Conservation (phyloP, 35 echinoderm and acorn worm genomes). For the Chiridota heheva region DNA sequence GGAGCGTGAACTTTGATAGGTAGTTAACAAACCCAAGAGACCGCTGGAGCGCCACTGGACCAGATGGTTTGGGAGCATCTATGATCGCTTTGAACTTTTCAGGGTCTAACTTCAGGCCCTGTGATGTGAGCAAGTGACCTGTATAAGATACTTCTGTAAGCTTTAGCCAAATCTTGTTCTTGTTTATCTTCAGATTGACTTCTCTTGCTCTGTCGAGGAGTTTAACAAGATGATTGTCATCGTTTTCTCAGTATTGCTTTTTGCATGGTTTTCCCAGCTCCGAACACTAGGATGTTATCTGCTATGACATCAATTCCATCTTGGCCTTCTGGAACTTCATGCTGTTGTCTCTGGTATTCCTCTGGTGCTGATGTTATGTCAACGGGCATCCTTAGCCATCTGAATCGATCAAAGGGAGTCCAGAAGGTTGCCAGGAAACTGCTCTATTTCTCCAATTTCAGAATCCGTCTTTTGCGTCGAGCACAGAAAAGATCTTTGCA, state of each 20-base stretch:
- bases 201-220: conserved; percentile 19
- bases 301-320: conserved; percentile 27
- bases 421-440: conserved; percentile 48
- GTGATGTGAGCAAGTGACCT: background rate
- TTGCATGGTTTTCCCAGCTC: conserved; percentile 14
- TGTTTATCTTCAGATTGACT: conserved; percentile 1
- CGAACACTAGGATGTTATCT: conserved; percentile 48
- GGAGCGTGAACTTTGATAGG: background rate
- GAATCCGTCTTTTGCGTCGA: conserved; percentile 47
- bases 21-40: conserved; percentile 55
- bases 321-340: conserved; percentile 27
- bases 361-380: conserved; percentile 41
- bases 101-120: conserved; percentile 31
- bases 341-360: conserved; percentile 36
- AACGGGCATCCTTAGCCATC: conserved; percentile 56
- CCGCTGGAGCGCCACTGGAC: conserved; percentile 33
- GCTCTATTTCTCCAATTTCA: conserved; percentile 49
- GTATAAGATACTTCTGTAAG: conserved; percentile 16
- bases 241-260: conserved; percentile 16
- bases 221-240: conserved; percentile 16
- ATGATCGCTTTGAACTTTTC: background rate
- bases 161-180: background rate
- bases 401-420: conserved; percentile 69
- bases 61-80: background rate
- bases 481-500: conserved; percentile 20